Base-by-base conservation (phyloP, 2,888 invertebrate species). In the Noctua pronuba region DNA sequence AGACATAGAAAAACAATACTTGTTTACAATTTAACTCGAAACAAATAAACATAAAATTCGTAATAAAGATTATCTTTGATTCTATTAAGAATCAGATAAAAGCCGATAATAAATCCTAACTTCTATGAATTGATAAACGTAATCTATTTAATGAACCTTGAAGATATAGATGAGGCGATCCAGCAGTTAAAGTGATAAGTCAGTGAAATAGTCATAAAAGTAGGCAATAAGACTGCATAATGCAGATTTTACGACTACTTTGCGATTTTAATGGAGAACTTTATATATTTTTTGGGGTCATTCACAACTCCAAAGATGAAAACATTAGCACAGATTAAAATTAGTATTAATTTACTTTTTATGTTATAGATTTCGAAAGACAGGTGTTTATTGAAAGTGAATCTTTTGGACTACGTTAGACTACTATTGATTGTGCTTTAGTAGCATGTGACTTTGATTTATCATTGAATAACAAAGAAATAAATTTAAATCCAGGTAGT, bases 111-210 rank as follows among this genome's bases (percentile, higher is more conserved):
- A 44, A 79, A 73, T 76, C 52, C 21, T n/a, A 24, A 71, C 70
- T 85, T 88, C 79, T 73, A 55, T 67, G 78, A 84, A 88, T 77
- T 69, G 88, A 88, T 88, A 80, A 87, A 77, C n/a, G 18, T 73
- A 77, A 76, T 80, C 72, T 79, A 69, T 65, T 58, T 65, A 72
- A 85, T 71, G 35, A 65, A 70, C 74, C 86, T 69, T 82, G 73
- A 73, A 67, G 68, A 77, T 80, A 72, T 44, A 55, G 49, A 2
- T 81, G 65, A 77, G 82, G 67, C 21, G 44, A 80, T 55, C 38
- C 58, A 74, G 41, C 31, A 75, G 41, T 69, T 66, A 66, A 68
- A 83, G 44, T 55, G 49, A 71, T 60, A 71, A 66, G 66, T 75
- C 60, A 74, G 65, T 38, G 68, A 75, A 77, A 78, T 28, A 79